Conservation (phyloP, 2,888 invertebrate genomes). For the Brachylomia viminalis region DNA sequence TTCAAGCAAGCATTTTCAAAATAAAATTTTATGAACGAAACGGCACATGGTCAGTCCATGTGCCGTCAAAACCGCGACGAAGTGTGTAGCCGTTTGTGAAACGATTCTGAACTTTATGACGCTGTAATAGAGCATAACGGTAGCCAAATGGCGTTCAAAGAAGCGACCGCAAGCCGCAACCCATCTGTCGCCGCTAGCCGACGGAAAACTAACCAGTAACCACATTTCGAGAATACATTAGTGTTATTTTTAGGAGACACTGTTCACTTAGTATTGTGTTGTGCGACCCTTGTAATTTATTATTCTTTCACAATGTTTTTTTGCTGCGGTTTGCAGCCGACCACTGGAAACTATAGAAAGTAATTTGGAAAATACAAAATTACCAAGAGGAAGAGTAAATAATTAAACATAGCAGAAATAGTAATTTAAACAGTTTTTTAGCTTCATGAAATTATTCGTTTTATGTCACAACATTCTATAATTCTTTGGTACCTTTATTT, state of each 20-base stretch:
- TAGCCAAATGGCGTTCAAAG: slow-evolving; percentile 52
- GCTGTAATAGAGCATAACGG: slow-evolving; percentile 55
- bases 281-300: slow-evolving; percentile 35
- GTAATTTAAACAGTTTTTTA: slow-evolving; percentile 5
- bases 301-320: slow-evolving; percentile 37
- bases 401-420: not conserved
- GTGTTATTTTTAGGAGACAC: slow-evolving; percentile 56
- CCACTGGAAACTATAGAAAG: slow-evolving; percentile 13
- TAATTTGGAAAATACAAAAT: slow-evolving; percentile 13
- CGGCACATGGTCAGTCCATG: too few species aligned
- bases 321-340: slow-evolving; percentile 37
- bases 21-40: slow-evolving; percentile 48
- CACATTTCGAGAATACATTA: slow-evolving; percentile 80
- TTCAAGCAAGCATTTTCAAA: slow-evolving; percentile 36
- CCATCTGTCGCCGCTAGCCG: slow-evolving; percentile 82
- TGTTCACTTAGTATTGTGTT: slow-evolving; percentile 32
- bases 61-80: slow-evolving; percentile 54
- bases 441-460: not conserved
- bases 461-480: not conserved
- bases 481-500: not conserved
- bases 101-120: slow-evolving; percentile 61
- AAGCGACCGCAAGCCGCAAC: slow-evolving; percentile 77
- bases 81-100: slow-evolving; percentile 41
- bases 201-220: slow-evolving; percentile 72
- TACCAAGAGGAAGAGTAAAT: slow-evolving; percentile 6